Percentiles rank a stretch among this genome's conserved stretches.
phyloP scores from a whole-genome alignment of 2,113 vertebrate genomes.

The Suricata suricatta region DNA sequence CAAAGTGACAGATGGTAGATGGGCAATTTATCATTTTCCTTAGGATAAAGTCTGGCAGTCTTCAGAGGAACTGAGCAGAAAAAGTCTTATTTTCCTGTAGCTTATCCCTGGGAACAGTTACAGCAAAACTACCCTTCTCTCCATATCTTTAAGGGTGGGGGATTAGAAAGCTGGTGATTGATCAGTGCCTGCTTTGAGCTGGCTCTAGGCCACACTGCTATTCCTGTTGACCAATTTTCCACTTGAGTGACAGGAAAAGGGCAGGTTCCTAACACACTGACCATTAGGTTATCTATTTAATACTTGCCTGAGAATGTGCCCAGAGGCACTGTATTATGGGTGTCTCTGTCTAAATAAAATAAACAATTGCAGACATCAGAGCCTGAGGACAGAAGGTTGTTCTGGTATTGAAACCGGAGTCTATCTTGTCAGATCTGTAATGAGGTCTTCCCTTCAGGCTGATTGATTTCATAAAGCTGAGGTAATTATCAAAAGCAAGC shows the following conservation, averaged over 20 bases:
- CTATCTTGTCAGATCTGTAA: conserved; percentile 73
- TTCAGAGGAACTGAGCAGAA: conserved; percentile 49
- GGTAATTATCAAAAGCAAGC: conserved; percentile 77
- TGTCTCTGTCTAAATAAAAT: conserved; percentile 66
- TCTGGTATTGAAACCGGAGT: conserved; percentile 62
- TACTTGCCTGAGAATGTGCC: conserved; percentile 45
- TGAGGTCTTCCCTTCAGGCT: conserved; percentile 73
- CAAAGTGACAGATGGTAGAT: conserved; percentile 66
- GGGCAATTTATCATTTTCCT: conserved; percentile 55
- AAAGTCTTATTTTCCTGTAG: conserved; percentile 47
- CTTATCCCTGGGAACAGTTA: conserved; percentile 46
- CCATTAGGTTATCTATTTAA: conserved; percentile 59
- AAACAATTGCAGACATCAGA: conserved; percentile 68
- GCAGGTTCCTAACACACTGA: conserved; percentile 58
- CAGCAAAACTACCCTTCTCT: neutral
- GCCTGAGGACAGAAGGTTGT: conserved; percentile 60
- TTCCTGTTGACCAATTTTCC: conserved; percentile 63
- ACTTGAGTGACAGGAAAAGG: conserved; percentile 52
- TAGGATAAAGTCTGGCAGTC: conserved; percentile 56
- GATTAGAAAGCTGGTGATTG: conserved; percentile 40
- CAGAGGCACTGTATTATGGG: conserved; percentile 39
- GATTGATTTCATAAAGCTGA: conserved; percentile 75
- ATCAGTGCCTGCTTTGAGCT: conserved; percentile 60
- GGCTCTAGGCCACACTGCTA: conserved; percentile 3
- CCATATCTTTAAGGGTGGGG: neutral